Conservation (phyloP, 2,888 invertebrate genomes). For the Drosophila bunnanda region DNA sequence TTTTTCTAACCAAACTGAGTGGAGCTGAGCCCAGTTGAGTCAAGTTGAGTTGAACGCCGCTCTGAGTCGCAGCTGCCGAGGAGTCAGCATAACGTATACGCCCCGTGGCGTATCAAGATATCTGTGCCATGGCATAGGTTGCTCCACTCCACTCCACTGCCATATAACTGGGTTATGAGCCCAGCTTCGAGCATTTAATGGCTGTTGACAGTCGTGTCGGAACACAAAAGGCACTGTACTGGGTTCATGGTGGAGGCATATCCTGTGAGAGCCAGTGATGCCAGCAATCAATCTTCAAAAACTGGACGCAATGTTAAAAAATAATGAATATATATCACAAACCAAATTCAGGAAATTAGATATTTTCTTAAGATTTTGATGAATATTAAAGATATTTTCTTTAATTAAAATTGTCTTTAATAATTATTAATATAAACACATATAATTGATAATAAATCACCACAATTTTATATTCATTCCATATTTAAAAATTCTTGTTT, state of each 20-base stretch:
- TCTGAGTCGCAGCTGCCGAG: constrained; percentile 58
- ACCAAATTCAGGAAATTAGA: no score
- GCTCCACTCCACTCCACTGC: constrained; percentile 12
- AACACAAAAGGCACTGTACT: constrained; percentile 33
- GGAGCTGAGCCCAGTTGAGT: constrained; percentile 8
- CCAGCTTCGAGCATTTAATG: constrained; percentile 75
- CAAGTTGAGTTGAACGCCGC: neutral
- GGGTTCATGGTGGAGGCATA: constrained; percentile 1
- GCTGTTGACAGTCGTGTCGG: constrained; percentile 82
- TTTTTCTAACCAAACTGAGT: constrained; percentile 11
- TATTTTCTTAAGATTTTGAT: neutral
- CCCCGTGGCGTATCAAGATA: constrained; percentile 49
- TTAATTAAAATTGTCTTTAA: neutral
- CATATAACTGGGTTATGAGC: constrained; percentile 74
- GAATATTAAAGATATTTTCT: neutral
- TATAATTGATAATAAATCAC: neutral
- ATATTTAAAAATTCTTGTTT: neutral
- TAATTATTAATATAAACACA: neutral
- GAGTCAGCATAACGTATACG: constrained; percentile 41
- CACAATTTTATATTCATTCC: neutral
- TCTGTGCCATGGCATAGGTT: constrained; percentile 73
- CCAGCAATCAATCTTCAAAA: neutral
- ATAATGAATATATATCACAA: neutral
- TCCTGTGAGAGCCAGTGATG: constrained; percentile 5
- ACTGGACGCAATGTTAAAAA: neutral